phyloP scores from a whole-genome alignment of 2,113 vertebrate species.

The Cavia aperea region DNA sequence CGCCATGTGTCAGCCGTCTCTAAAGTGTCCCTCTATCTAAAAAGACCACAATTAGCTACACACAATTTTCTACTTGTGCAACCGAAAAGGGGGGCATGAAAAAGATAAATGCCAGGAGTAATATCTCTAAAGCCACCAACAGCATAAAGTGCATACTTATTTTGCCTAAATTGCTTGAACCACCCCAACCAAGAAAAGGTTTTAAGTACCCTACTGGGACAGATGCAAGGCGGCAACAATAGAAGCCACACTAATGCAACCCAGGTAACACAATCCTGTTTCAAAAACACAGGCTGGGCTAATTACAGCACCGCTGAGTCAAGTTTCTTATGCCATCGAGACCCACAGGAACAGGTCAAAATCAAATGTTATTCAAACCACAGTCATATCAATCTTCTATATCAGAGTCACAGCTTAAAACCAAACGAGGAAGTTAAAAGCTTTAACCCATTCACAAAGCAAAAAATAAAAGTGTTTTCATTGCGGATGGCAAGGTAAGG shows the following conservation, averaged over 20 bases:
- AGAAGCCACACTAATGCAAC: slow-evolving; percentile 83
- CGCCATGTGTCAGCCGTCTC: slow-evolving; percentile 54
- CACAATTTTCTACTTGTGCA: slow-evolving; percentile 71
- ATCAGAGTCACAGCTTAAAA: slow-evolving; percentile 82
- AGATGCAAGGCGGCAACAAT: slow-evolving; percentile 82
- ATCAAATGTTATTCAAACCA: slow-evolving; percentile 85
- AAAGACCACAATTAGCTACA: slow-evolving; percentile 64
- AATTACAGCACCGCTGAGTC: slow-evolving; percentile 84
- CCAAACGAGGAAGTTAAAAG: slow-evolving; percentile 79
- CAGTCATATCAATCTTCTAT: slow-evolving; percentile 78
- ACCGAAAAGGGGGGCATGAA: slow-evolving; percentile 64
- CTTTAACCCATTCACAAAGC: slow-evolving; percentile 78
- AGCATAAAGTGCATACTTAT: slow-evolving; percentile 80
- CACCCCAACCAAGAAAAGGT: slow-evolving; percentile 78
- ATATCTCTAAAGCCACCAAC: slow-evolving; percentile 78
- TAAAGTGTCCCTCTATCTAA: slow-evolving; percentile 63
- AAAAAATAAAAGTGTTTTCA: slow-evolving; percentile 55
- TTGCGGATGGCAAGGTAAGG: slow-evolving; percentile 54
- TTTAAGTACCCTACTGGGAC: slow-evolving; percentile 85
- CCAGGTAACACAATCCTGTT: slow-evolving; percentile 85
- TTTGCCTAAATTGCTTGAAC: slow-evolving; percentile 83
- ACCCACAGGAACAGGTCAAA: slow-evolving; percentile 84
- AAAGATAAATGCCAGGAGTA: slow-evolving; percentile 78
- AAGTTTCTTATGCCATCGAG: slow-evolving; percentile 81
- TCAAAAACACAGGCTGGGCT: slow-evolving; percentile 80